Base-by-base conservation (phyloP, 2,888 invertebrate species). In the Cyclophora punctaria region DNA sequence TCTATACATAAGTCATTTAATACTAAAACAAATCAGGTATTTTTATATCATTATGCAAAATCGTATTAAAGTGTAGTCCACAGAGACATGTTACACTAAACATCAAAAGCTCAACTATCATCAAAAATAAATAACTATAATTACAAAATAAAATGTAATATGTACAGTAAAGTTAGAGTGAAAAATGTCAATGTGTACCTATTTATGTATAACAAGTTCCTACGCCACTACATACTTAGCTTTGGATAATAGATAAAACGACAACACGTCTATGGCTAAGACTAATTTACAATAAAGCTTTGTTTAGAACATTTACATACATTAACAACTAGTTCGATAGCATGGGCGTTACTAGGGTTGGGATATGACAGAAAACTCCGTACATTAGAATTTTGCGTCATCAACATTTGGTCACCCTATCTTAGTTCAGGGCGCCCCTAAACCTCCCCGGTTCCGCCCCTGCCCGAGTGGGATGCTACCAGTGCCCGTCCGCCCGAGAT, bases 231-330 rank as follows among this genome's bases (percentile, higher is more conserved):
- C 65, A 77, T 76, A 76, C 65, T 77, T 76, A 80, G 78, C 87
- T 86, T 87, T 85, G 87, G 85, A 84, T 81, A 73, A 77, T 77
- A 75, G 73, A 75, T 37, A 37, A 37, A 82, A 81, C 78, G 66
- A 80, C 73, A 81, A 79, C 71, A 69, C 70, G 66, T 71, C 78
- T 82, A 82, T 67, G 70, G 68, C 79, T 85, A 84, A 78, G 64
- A 80, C 84, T 85, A 86, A 79, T 77, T 80, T 84, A 85, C 79
- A 84, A 84, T 86, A 86, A 87, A 86, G 86, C 86, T 85, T 86
- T 73, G 59, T 72, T 80, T 77, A 83, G 76, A 85, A 83, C 83
- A 84, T 84, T 81, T 81, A 82, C 78, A 82, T 78, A 81, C 71
- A 75, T 74, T 81, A 80, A 80, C 76, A 78, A 77, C 70, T 71